Percentiles rank a stretch among this genome's conserved stretches.
phyloP scores from a whole-genome alignment of 2,888 invertebrate species.

The Morinoia aosen region DNA sequence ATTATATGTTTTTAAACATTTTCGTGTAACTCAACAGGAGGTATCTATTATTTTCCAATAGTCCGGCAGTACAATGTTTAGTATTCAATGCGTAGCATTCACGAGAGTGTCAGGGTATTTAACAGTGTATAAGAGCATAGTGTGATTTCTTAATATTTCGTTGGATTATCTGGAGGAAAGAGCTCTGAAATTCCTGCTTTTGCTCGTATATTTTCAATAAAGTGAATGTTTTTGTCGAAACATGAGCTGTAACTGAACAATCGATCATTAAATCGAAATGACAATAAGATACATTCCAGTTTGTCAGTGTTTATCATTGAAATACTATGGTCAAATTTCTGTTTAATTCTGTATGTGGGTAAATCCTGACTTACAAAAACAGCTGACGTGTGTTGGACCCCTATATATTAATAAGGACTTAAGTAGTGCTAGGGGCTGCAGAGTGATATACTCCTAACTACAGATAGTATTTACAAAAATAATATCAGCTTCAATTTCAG shows the following conservation, averaged over 20 bases:
- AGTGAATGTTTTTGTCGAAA: not conserved
- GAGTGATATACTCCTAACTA: too few relatives aligned
- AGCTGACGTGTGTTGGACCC: not conserved
- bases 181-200: too few relatives aligned
- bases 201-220: not conserved
- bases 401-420: too few relatives aligned
- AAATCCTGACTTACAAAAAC: not conserved
- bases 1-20: not conserved
- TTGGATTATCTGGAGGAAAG: not conserved
- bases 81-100: not conserved
- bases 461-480: too few relatives aligned
- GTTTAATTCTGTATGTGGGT: too few relatives aligned
- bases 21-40: not conserved
- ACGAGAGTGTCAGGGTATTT: not conserved
- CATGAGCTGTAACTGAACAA: not conserved
- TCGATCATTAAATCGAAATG: not conserved
- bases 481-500: too few relatives aligned
- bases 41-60: not conserved
- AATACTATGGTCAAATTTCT: not conserved
- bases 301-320: not conserved
- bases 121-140: not conserved
- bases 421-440: too few relatives aligned
- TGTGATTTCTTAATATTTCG: not conserved
- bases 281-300: not conserved
- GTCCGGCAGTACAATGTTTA: not conserved